Evolutionary conservation across 2,113 vertebrate genomes (phyloP).

Genomic region (Pitta sordida): DNA sequence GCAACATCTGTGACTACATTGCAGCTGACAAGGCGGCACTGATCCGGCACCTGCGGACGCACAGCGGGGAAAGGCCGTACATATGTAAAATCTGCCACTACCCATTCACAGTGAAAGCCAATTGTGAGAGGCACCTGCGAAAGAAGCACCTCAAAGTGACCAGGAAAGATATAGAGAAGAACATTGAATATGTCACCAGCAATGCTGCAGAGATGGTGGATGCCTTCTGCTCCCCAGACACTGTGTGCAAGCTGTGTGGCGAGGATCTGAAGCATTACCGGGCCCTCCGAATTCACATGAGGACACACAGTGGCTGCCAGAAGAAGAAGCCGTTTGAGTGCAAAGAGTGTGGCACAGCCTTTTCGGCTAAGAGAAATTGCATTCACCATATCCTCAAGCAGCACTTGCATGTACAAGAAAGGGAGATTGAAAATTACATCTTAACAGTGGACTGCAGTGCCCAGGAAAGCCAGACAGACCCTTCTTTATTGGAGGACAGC

Average conservation of each 20-base stretch:
- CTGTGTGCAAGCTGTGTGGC: conserved; percentile 86
- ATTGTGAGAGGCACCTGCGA: conserved; percentile 95
- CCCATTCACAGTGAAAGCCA: conserved; percentile 97
- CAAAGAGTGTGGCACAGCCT: conserved; percentile 87
- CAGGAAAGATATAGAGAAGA: conserved; percentile 95
- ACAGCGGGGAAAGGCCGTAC: conserved; percentile 95
- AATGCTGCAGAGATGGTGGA: conserved; percentile 75
- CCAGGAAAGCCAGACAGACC: conserved; percentile 42
- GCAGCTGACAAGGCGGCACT: conserved; percentile 94
- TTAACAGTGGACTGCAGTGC: conserved; percentile 70
- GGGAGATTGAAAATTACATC: conserved; percentile 90
- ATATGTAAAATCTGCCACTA: conserved; percentile 98
- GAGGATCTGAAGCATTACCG: conserved; percentile 91
- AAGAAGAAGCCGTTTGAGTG: conserved; percentile 94
- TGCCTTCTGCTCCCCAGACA: conserved; percentile 79
- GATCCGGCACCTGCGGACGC: conserved; percentile 92
- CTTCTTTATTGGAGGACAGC: conserved; percentile 57
- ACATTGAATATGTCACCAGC: conserved; percentile 92
- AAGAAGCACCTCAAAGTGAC: conserved; percentile 96
- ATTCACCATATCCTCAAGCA: conserved; percentile 95
- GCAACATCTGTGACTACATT: conserved; percentile 95
- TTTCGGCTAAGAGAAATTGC: conserved; percentile 93
- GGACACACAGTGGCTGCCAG: conserved; percentile 89
- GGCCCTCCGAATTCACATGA: conserved; percentile 91
- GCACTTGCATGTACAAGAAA: conserved; percentile 90